phyloP scores from a whole-genome alignment of 2,888 invertebrate species.

The Saturnia japonica region DNA sequence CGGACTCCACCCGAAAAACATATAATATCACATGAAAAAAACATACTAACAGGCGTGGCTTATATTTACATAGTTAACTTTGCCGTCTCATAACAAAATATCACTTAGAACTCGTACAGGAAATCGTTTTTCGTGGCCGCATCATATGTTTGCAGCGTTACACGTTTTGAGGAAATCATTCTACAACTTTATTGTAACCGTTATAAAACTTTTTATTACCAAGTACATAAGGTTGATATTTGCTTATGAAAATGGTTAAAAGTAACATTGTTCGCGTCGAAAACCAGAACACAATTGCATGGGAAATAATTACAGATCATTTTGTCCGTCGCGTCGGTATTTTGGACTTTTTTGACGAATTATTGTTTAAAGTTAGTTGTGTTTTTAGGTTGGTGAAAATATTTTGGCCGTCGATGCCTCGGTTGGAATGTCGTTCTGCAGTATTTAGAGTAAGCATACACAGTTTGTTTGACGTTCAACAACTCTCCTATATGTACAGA shows the following conservation, averaged over 20 bases:
- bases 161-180: not conserved
- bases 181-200: not conserved
- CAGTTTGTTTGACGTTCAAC: not conserved
- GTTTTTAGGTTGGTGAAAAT: not conserved
- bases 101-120: not conserved
- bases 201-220: not conserved
- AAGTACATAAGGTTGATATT: not conserved
- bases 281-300: constrained; percentile 19
- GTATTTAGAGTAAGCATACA: constrained; percentile 8
- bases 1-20: constrained; percentile 28
- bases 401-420: constrained; percentile 5
- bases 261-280: not conserved
- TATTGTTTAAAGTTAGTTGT: constrained; percentile 1
- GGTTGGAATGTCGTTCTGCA: constrained; percentile 9
- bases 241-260: not conserved
- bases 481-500: not conserved
- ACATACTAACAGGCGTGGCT: constrained; percentile 28
- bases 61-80: not conserved
- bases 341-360: constrained; percentile 47
- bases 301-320: constrained; percentile 53
- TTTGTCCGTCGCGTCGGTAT: constrained; percentile 49
- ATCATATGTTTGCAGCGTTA: not conserved
- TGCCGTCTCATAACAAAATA: not conserved
- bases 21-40: constrained; percentile 34
- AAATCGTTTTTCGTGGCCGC: constrained; percentile 3